Evolutionary conservation across 2,113 vertebrate species (phyloP).

Genomic region (Anolis carolinensis): DNA sequence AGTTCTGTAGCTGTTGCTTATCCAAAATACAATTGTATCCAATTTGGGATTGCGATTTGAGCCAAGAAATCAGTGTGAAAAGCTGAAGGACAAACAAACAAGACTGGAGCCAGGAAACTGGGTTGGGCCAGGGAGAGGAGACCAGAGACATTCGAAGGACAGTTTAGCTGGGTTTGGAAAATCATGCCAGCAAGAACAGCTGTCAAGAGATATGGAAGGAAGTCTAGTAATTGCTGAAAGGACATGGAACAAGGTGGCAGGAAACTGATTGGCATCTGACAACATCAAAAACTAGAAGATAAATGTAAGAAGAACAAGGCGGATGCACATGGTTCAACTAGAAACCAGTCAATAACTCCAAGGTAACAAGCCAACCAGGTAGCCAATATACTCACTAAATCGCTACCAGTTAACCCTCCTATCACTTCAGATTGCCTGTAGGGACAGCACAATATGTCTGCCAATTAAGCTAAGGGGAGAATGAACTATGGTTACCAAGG

Average conservation of each 20-base stretch:
- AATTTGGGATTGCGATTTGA: neutral
- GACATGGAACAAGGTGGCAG: rapidly evolving
- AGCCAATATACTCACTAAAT: neutral
- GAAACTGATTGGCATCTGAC: neutral
- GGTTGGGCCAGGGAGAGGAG: neutral
- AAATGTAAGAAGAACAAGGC: neutral
- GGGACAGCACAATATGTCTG: neutral
- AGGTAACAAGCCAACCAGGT: constrained; percentile 1
- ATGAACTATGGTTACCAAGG: neutral
- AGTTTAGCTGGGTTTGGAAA: neutral
- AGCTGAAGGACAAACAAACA: constrained; percentile 7
- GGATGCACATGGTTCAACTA: neutral
- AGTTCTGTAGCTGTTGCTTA: neutral
- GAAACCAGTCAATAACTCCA: neutral
- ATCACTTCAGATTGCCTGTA: neutral
- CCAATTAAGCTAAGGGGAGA: neutral
- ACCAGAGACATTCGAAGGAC: constrained; percentile 3
- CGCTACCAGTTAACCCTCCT: neutral
- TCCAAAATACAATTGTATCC: constrained; percentile 4
- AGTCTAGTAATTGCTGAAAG: neutral
- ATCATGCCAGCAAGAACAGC: neutral
- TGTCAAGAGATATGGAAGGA: neutral
- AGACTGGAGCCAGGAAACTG: constrained; percentile 7
- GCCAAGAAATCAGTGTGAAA: constrained; percentile 18
- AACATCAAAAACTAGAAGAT: neutral